Evolutionary conservation across 2,797 vertebrate species (phyloP).

Genomic region (Lepidocolaptes lacrymiger): DNA sequence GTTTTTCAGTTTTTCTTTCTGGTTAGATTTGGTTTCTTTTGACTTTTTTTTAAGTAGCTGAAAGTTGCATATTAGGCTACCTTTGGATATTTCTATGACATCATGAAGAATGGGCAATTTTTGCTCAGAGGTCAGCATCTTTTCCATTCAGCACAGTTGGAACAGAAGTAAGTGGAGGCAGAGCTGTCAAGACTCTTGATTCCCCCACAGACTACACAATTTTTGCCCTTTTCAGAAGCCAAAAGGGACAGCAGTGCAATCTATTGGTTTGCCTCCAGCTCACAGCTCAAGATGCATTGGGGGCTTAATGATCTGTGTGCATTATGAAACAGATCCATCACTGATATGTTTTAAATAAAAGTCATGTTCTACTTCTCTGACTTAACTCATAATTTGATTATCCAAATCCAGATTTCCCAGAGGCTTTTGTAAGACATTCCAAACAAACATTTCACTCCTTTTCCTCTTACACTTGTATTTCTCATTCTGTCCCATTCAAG

Average conservation of each 20-base stretch:
- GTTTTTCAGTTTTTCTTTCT: background rate
- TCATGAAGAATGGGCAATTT: background rate
- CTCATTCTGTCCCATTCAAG: background rate
- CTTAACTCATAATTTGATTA: conserved; percentile 30
- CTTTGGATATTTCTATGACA: background rate
- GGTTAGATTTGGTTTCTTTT: background rate
- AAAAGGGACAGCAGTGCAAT: background rate
- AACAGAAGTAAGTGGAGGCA: background rate
- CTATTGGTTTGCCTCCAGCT: background rate
- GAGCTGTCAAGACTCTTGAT: background rate
- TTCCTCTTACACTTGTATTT: background rate
- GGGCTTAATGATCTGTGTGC: background rate
- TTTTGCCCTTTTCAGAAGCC: conserved; percentile 4
- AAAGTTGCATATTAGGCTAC: background rate
- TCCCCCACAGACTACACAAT: background rate
- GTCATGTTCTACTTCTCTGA: background rate
- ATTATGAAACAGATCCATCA: background rate
- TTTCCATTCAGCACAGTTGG: background rate
- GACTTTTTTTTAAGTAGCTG: background rate
- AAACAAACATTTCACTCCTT: conserved; percentile 7
- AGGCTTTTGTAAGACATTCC: background rate
- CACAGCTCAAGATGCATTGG: background rate
- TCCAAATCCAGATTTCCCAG: conserved; percentile 7
- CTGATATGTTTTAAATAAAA: conserved; percentile 42
- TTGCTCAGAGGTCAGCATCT: background rate